Percentiles rank a stretch among this genome's conserved stretches.
Evolutionary conservation across 2,797 vertebrate genomes (phyloP).

Genomic region (Taeniopygia guttata): DNA sequence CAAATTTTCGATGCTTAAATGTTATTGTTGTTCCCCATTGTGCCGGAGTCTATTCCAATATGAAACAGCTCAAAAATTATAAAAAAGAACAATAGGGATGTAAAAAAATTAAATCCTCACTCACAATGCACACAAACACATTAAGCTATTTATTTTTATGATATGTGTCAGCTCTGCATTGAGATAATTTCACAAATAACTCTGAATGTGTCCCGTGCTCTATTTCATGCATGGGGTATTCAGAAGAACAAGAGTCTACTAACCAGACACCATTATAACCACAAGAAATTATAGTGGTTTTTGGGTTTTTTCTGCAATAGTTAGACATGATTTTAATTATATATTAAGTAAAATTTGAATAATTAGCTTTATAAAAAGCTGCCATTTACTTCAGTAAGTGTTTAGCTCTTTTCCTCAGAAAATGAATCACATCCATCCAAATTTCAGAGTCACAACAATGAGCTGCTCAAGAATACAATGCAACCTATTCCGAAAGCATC

Average conservation of each 20-base stretch:
- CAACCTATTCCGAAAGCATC: background rate
- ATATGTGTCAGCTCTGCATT: constrained; percentile 16
- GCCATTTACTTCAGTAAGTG: constrained; percentile 33
- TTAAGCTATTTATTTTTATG: constrained; percentile 32
- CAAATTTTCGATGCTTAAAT: background rate
- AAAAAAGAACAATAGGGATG: background rate
- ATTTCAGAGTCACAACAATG: constrained; percentile 45
- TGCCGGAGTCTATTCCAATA: background rate
- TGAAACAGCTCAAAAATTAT: constrained; percentile 29
- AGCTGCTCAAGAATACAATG: constrained; percentile 27
- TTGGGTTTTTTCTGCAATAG: background rate
- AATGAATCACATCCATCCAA: constrained; percentile 44
- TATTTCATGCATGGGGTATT: constrained; percentile 1
- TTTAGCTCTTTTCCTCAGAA: constrained; percentile 42
- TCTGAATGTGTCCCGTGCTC: background rate
- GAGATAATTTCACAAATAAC: constrained; percentile 31
- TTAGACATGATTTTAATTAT: constrained; percentile 61
- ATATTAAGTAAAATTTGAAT: constrained; percentile 52
- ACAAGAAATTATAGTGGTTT: constrained; percentile 23
- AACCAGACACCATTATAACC: background rate
- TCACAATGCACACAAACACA: constrained; percentile 19
- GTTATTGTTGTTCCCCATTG: background rate
- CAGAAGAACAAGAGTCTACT: constrained; percentile 12
- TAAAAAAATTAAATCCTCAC: constrained; percentile 36
- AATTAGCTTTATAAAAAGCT: constrained; percentile 36